Percentiles rank a stretch among this genome's conserved stretches.
Evolutionary conservation across 2,888 invertebrate genomes (phyloP).

Genomic region (Carabus problematicus): DNA sequence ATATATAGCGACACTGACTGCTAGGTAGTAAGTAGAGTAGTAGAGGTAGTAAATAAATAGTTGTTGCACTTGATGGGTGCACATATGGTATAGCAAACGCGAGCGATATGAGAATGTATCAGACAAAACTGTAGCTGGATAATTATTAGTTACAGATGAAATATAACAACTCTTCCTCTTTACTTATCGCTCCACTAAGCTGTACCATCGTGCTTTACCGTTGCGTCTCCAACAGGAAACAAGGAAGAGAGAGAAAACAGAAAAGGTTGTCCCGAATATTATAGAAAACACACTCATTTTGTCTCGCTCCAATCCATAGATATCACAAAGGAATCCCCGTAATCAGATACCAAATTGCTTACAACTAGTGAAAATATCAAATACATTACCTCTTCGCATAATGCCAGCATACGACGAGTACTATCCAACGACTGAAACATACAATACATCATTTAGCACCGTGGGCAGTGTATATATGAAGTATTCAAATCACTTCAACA

Average conservation of each 20-base stretch:
- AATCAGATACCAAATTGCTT: slow-evolving; percentile 41
- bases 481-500: slow-evolving; percentile 2
- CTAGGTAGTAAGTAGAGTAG: slow-evolving; percentile 35
- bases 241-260: slow-evolving; percentile 38
- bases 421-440: slow-evolving; percentile 87
- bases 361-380: slow-evolving; percentile 29
- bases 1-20: slow-evolving; percentile 43
- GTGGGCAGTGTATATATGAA: not conserved
- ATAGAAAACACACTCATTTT: slow-evolving; percentile 39
- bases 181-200: not conserved
- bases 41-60: slow-evolving; percentile 1
- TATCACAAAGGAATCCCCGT: slow-evolving; percentile 43
- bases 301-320: slow-evolving; percentile 43
- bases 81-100: not conserved
- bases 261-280: slow-evolving; percentile 39
- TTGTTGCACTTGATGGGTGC: slow-evolving; percentile 39
- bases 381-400: slow-evolving; percentile 86
- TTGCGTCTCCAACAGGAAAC: slow-evolving; percentile 26
- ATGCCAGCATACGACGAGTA: slow-evolving; percentile 88
- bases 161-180: not conserved
- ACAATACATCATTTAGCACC: slow-evolving; percentile 44
- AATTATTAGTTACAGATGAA: no score
- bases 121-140: no score
- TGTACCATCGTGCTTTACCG: slow-evolving; percentile 5
- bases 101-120: not conserved